Percentiles rank a stretch among this genome's conserved stretches.
These are phyloP conservation scores for Leptopilina drosophilae DNA, from an alignment of 2,888 invertebrate species.

Conservation along the genomic window DNA sequence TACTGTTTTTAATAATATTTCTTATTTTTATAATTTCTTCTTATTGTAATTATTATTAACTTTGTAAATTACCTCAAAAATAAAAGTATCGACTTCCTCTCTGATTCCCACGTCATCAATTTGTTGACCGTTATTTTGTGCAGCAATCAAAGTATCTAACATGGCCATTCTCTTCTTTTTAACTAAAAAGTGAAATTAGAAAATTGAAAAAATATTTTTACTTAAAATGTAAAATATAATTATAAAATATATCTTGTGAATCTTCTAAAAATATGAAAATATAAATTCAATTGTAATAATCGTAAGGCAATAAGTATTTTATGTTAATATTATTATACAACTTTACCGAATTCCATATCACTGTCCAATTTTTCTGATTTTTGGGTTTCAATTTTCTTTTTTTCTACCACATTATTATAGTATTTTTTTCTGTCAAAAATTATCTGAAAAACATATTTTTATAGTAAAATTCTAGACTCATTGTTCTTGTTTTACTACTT, in stretches of 20 bases:
- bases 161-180: constrained; percentile 65
- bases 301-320: no score
- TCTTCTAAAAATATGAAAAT: no score
- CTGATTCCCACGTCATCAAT: constrained; percentile 68
- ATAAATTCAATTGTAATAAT: no score
- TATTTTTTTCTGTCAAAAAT: constrained; percentile 44
- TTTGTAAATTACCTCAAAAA: constrained; percentile 38
- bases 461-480: no score
- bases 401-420: constrained; percentile 34
- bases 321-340: neutral
- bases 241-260: neutral
- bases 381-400: constrained; percentile 15
- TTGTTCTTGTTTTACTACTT: no score
- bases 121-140: constrained; percentile 55
- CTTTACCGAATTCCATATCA: neutral
- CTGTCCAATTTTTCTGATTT: neutral
- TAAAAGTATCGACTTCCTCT: constrained; percentile 72
- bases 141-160: constrained; percentile 69
- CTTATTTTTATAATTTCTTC: no score
- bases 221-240: neutral
- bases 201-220: neutral
- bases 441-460: constrained; percentile 33
- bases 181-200: constrained; percentile 31
- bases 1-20: no score
- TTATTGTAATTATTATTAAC: no score